Evolutionary conservation across 2,113 vertebrate genomes (phyloP), one percentile per base, ranked within the genome.

Genomic region (Leiothrix lutea): DNA sequence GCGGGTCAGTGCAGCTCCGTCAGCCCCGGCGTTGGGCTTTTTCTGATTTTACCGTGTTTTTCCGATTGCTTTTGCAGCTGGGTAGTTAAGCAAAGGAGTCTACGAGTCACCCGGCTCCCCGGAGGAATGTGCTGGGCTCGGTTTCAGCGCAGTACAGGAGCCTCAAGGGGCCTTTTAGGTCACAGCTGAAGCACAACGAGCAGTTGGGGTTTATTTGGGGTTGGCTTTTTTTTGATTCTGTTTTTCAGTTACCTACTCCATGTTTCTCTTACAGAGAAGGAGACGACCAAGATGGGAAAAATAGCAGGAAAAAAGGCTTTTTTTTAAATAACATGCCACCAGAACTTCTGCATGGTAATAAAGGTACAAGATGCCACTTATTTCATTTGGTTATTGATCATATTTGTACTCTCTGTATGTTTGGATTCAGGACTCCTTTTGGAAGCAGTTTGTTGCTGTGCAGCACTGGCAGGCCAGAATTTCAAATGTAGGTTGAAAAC

Each of bases 241-340:
- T 47, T 40, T 66, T 51, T 47, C 54, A 66, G 60, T 90, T 51
- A 77, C 74, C 65, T 75, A 35, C 86, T 91, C 71, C 1, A 2
- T 70, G 58, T 90, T 96, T 88, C 92, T 94, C 62, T 96, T 94
- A 25, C 86, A 96, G 92, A 90, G 42, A 78, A 79, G 84, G 75
- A 79, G 60, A 69, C 50, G 45, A 74, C 72, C 62, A 67, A 75
- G 65, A 94, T 95, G 90, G 72, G 88, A 22, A 91, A 92, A 85
- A 67, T 31, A 86, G 79, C 85, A 66, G 84, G 58, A 85, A 50
- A 80, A 81, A 69, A 50, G 36, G 29, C 24, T 10, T 83, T 79
- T 88, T 72, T 82, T 47, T 62, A 93, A 90, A 58, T 97, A 80
- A 85, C 79, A 66, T 92, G 80, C 80, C 82, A 57, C 92, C 90